phyloP scores from a whole-genome alignment of 1,140 invertebrate species.

The Thalassaphorura encarpata region DNA sequence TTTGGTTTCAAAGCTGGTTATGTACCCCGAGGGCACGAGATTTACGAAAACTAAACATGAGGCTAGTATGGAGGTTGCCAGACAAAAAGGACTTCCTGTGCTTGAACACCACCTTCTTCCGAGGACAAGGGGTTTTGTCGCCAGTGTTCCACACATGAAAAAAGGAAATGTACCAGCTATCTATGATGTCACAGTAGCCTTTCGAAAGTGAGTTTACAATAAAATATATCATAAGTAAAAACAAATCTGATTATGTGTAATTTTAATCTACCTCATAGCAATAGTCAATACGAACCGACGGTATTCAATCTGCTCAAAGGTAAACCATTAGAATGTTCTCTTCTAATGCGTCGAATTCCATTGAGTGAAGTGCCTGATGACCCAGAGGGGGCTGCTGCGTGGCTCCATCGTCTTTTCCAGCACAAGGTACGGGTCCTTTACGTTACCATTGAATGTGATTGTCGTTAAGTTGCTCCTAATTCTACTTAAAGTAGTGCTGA shows the following conservation, averaged over 20 bases:
- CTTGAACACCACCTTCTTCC: constrained; percentile 86
- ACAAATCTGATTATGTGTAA: constrained; percentile 8
- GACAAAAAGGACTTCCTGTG: constrained; percentile 68
- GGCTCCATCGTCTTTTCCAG: constrained; percentile 69
- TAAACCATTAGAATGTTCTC: constrained; percentile 57
- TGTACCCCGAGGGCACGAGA: constrained; percentile 92
- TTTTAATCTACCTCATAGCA: constrained; percentile 23
- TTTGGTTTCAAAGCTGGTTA: constrained; percentile 53
- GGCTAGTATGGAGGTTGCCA: constrained; percentile 75
- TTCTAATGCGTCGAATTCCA: constrained; percentile 71
- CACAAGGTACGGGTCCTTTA: constrained; percentile 51
- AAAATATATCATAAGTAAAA: constrained; percentile 11
- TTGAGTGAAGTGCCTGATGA: constrained; percentile 66
- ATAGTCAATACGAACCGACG: constrained; percentile 44
- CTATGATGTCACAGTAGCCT: constrained; percentile 73
- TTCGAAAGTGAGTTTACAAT: constrained; percentile 43
- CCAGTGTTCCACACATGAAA: constrained; percentile 58
- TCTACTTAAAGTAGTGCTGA: no score
- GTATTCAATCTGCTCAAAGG: constrained; percentile 73
- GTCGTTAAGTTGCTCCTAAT: no score
- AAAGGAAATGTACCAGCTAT: constrained; percentile 54
- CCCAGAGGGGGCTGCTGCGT: constrained; percentile 64
- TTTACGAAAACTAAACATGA: constrained; percentile 80
- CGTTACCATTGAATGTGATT: background rate
- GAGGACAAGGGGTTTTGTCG: constrained; percentile 81